Evolutionary conservation across 2,797 vertebrate species (phyloP), one percentile per base, ranked within the genome.

Genomic region (Dipus sagitta): DNA sequence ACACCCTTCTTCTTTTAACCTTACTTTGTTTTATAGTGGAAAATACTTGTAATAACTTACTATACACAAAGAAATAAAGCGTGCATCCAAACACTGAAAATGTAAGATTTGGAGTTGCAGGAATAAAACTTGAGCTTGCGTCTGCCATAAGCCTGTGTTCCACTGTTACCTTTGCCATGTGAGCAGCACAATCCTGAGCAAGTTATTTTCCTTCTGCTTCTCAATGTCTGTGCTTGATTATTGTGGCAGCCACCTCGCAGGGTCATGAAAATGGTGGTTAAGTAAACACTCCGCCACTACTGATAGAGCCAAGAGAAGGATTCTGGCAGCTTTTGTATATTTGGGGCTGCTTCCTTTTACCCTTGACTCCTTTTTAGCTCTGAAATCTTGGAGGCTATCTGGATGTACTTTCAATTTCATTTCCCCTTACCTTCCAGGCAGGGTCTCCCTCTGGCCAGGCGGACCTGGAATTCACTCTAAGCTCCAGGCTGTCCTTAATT

Each of bases 401-500:
- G 38, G 94, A 62, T 81, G 15, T 17, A 65, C 92, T 96, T 90
- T 93, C 28, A 95, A 42, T n/a, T 71, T 28, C 47, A 67, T 18
- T 30, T 21, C 62, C 90, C 90, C 70, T 58, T 8, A 10, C 52
- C 52, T 14, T 14, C 52, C 9, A 10, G 14, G 52, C 52, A 54
- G 52, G 52, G 52, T 54, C 52, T 54, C 52, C 10, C 14, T 54
- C 52, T 54, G 14, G 52, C 52, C 52, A 54, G 52, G 52, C 9
- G 10, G 52, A 54, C 14, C 52, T 54, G 52, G 14, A 54, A 54
- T 14, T 54, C 52, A 54, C 52, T 54, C 10, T 54, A 7, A 54
- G 52, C 52, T 11, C 52, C 52, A 11, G 52, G 10, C 52, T 54
- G 52, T 10, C 52, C 10, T 54, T 14, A 54, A 54, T 11, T 54